These are phyloP conservation scores for Danio kyathit DNA, from an alignment of 2,797 vertebrate genomes.

Conservation along the genomic window DNA sequence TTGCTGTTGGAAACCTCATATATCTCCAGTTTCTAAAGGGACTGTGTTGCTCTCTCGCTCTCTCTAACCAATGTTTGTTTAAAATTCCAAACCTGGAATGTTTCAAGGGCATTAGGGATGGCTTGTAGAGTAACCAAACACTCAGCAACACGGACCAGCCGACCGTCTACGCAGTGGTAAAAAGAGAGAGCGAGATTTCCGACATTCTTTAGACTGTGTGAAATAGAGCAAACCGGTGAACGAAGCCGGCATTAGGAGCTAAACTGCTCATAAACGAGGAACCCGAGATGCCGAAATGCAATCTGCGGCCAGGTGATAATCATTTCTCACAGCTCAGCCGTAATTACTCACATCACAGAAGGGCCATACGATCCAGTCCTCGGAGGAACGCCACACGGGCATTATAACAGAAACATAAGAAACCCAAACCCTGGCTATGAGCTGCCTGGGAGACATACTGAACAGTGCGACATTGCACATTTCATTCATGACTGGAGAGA, in stretches of 20 bases:
- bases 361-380: constrained; percentile 41
- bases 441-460: constrained; percentile 50
- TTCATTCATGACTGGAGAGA: constrained; percentile 40
- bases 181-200: constrained; percentile 43
- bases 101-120: constrained; percentile 58
- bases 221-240: constrained; percentile 16
- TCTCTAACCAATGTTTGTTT: constrained; percentile 61
- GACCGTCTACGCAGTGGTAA: constrained; percentile 64
- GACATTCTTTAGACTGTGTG: constrained; percentile 35
- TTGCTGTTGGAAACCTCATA: constrained; percentile 59
- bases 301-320: constrained; percentile 76
- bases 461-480: constrained; percentile 41
- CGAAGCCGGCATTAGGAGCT: constrained; percentile 58
- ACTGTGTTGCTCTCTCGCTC: constrained; percentile 9
- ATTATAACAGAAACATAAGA: constrained; percentile 47
- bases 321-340: constrained; percentile 66
- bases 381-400: constrained; percentile 39
- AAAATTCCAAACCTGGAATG: constrained; percentile 64
- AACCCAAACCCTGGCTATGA: constrained; percentile 30
- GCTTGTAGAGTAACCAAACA: constrained; percentile 58
- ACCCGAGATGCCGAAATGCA: constrained; percentile 69
- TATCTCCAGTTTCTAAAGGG: constrained; percentile 50
- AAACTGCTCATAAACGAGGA: constrained; percentile 70
- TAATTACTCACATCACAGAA: constrained; percentile 51
- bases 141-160: constrained; percentile 46